Evolutionary conservation across 1,140 invertebrate genomes (phyloP).

Genomic region (Whitmania pigra): DNA sequence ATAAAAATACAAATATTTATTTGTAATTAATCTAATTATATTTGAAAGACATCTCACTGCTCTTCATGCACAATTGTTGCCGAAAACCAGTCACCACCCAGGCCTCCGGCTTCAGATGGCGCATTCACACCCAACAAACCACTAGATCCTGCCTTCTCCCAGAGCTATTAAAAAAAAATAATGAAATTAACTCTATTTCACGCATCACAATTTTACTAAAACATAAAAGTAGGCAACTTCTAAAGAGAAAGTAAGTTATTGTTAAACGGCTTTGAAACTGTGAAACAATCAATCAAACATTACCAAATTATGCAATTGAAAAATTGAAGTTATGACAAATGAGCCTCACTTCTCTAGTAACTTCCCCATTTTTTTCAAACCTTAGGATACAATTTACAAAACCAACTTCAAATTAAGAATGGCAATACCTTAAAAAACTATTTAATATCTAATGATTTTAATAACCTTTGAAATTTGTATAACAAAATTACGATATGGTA

Average conservation of each 20-base stretch:
- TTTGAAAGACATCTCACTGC: slow-evolving; percentile 35
- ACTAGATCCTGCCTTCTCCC: slow-evolving; percentile 42
- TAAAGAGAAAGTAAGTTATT: neutral
- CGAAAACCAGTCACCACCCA: slow-evolving; percentile 43
- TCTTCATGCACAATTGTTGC: slow-evolving; percentile 44
- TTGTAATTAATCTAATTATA: slow-evolving; percentile 6
- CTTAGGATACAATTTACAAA: slow-evolving; percentile 30
- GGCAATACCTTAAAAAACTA: neutral
- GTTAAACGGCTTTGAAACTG: neutral
- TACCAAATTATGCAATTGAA: neutral
- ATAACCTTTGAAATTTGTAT: neutral
- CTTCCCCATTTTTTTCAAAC: slow-evolving; percentile 42
- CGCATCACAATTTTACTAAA: too few species aligned
- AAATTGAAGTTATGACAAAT: neutral
- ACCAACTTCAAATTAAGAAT: slow-evolving; percentile 12
- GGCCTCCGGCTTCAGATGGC: slow-evolving; percentile 40
- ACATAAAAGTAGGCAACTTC: neutral
- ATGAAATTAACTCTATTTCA: too few species aligned
- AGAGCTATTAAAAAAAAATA: slow-evolving; percentile 32
- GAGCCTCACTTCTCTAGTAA: slow-evolving; percentile 35
- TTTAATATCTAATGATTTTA: neutral
- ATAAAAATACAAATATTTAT: too few species aligned
- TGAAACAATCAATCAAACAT: neutral
- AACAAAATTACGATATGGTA: neutral
- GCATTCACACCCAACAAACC: slow-evolving; percentile 45